phyloP scores from a whole-genome alignment of 2,888 invertebrate species.

The Carcina quercana region DNA sequence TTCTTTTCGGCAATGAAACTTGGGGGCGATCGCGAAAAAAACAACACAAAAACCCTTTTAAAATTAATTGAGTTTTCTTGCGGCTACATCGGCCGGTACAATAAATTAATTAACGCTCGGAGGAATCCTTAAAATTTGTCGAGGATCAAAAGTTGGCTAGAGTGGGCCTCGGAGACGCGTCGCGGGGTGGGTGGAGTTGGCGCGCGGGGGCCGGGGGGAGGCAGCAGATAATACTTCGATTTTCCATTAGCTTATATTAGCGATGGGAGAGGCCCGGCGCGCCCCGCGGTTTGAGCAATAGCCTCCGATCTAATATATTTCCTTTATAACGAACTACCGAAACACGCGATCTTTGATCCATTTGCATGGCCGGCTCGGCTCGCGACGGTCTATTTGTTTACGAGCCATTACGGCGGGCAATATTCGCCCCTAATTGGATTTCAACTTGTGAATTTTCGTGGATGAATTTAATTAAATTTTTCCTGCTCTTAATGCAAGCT shows the following conservation, averaged over 20 bases:
- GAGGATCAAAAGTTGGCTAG: slow-evolving; percentile 67
- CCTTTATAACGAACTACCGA: slow-evolving; percentile 59
- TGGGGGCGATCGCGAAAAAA: slow-evolving; percentile 54
- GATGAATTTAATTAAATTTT: slow-evolving; percentile 60
- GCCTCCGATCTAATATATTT: slow-evolving; percentile 63
- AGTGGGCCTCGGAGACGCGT: slow-evolving; percentile 24
- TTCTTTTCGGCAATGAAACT: slow-evolving; percentile 40
- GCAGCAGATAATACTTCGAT: slow-evolving; percentile 68
- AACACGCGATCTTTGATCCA: slow-evolving; percentile 71
- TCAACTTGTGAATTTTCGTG: slow-evolving; percentile 57
- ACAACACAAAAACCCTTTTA: slow-evolving; percentile 74
- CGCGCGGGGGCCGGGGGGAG: slow-evolving; percentile 36
- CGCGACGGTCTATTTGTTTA: slow-evolving; percentile 54
- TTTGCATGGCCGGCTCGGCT: slow-evolving; percentile 56
- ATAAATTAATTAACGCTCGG: slow-evolving; percentile 73
- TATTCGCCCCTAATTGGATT: slow-evolving; percentile 62
- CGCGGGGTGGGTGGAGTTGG: slow-evolving; percentile 22
- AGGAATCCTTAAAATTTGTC: slow-evolving; percentile 71
- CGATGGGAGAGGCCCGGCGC: slow-evolving; percentile 57
- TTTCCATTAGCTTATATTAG: slow-evolving; percentile 71
- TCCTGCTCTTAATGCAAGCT: slow-evolving; percentile 35
- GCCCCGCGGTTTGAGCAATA: slow-evolving; percentile 45
- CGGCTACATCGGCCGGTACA: slow-evolving; percentile 67
- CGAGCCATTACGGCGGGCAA: slow-evolving; percentile 52
- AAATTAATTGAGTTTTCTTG: slow-evolving; percentile 75